Evolutionary conservation across 1,140 invertebrate species (phyloP).

Genomic region (Schlechtendalia chinensis): DNA sequence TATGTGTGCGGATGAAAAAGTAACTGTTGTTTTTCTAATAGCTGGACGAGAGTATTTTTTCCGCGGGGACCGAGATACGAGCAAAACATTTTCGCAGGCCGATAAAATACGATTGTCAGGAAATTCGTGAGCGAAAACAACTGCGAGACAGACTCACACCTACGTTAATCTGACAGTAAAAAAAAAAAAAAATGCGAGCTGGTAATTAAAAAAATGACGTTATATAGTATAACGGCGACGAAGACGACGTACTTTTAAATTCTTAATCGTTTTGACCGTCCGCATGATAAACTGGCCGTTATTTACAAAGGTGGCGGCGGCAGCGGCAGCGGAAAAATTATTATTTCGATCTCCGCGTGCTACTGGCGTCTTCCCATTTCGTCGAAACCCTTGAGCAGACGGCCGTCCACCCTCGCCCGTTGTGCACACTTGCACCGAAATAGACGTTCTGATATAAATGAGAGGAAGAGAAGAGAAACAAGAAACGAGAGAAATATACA

Average conservation of each 20-base stretch:
- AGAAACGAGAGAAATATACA: background rate
- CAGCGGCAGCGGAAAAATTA: background rate
- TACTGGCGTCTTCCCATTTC: too few relatives aligned
- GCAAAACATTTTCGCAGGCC: background rate
- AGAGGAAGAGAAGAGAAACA: slow-evolving; percentile 1
- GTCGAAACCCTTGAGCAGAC: too few relatives aligned
- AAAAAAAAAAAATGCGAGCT: too few relatives aligned
- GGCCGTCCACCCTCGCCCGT: too few relatives aligned
- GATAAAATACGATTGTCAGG: background rate
- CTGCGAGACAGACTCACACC: background rate
- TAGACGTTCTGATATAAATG: too few relatives aligned
- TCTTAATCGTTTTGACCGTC: slow-evolving; percentile 13
- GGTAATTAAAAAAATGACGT: slow-evolving; percentile 20
- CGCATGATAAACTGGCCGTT: background rate
- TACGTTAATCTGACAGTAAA: too few relatives aligned
- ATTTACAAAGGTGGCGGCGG: background rate
- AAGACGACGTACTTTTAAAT: background rate
- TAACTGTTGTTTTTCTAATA: background rate
- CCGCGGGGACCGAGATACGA: background rate
- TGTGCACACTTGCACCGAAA: background rate
- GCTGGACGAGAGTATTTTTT: background rate
- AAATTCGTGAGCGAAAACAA: background rate
- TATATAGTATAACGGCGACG: background rate
- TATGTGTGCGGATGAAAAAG: background rate
- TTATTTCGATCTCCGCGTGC: background rate